Conservation (phyloP, 1,140 invertebrate species). For the Pseudomyrmex flavicornis region DNA sequence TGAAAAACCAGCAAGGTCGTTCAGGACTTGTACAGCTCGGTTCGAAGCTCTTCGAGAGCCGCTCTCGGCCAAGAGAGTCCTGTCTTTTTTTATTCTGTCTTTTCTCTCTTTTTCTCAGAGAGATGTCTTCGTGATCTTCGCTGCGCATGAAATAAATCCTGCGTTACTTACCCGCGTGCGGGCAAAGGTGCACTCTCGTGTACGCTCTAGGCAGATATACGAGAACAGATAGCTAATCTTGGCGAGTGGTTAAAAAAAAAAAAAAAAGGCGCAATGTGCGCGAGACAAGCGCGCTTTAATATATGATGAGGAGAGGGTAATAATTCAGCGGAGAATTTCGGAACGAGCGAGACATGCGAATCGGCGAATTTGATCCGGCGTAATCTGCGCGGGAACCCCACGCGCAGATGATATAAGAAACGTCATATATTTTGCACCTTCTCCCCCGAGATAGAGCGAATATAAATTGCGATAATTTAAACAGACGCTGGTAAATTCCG, state of each 20-base stretch:
- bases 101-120: constrained; percentile 1
- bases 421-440: constrained; percentile 1
- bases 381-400: constrained; percentile 1
- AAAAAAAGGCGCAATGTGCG: constrained; percentile 31
- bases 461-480: constrained; percentile 11
- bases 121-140: constrained; percentile 42
- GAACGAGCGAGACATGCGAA: constrained; percentile 7
- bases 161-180: constrained; percentile 60
- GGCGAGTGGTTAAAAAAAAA: constrained; percentile 40
- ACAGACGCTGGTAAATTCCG: not conserved
- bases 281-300: constrained; percentile 9
- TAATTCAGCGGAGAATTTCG: constrained; percentile 22
- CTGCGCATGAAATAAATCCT: constrained; percentile 44
- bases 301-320: not conserved
- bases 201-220: constrained; percentile 40
- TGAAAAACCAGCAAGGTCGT: constrained; percentile 81
- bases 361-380: constrained; percentile 26
- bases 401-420: not conserved
- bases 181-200: constrained; percentile 23
- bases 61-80: constrained; percentile 59
- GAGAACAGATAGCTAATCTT: constrained; percentile 43
- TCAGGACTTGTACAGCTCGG: constrained; percentile 74
- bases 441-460: not conserved
- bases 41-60: constrained; percentile 61
- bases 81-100: constrained; percentile 47